phyloP scores from a whole-genome alignment of 2,113 vertebrate genomes.

The Andinoacara biseriatus region DNA sequence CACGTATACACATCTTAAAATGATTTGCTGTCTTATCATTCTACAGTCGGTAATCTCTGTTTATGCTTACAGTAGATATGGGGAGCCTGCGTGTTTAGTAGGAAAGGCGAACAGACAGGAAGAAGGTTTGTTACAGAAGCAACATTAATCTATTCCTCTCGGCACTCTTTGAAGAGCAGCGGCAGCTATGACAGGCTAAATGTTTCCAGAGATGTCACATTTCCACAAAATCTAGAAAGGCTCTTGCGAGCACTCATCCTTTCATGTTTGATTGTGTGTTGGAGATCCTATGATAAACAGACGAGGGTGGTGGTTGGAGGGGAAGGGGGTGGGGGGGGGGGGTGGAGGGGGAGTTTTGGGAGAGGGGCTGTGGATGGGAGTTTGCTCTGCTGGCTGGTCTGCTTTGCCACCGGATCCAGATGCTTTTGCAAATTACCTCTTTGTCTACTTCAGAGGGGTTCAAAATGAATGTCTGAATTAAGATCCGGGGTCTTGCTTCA shows the following conservation, averaged over 20 bases:
- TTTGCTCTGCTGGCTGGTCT: constrained; percentile 49
- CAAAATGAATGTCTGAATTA: constrained; percentile 70
- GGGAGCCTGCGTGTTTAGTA: constrained; percentile 67
- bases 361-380: constrained; percentile 60
- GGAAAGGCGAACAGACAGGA: constrained; percentile 73
- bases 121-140: constrained; percentile 81
- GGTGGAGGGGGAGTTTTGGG: constrained; percentile 35
- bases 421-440: constrained; percentile 80
- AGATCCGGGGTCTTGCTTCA: constrained; percentile 69
- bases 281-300: constrained; percentile 86
- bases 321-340: constrained; percentile 42
- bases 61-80: constrained; percentile 63
- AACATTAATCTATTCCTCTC: constrained; percentile 83
- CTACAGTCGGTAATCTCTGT: constrained; percentile 57
- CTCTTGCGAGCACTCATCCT: constrained; percentile 81
- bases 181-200: constrained; percentile 82
- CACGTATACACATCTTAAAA: constrained; percentile 61
- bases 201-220: constrained; percentile 85
- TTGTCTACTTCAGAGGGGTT: constrained; percentile 77
- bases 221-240: constrained; percentile 82
- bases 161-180: constrained; percentile 77
- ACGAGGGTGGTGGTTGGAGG: constrained; percentile 73
- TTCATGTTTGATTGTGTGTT: constrained; percentile 87
- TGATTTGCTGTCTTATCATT: constrained; percentile 67
- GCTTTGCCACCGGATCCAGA: constrained; percentile 78